Conservation (phyloP, 2,888 invertebrate genomes). For the Erannis defoliaria region DNA sequence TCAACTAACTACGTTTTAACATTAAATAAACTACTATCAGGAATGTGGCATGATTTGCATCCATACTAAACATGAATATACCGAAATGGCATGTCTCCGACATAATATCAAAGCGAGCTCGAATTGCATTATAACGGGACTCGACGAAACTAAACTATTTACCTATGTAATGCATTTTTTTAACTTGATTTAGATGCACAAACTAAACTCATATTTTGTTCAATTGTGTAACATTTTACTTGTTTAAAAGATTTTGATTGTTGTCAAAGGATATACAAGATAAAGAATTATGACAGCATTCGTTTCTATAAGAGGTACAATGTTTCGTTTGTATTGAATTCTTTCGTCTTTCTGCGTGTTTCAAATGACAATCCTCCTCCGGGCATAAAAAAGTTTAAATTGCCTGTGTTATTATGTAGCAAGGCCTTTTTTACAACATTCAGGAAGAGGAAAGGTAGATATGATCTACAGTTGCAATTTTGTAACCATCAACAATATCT, state of each 20-base stretch:
- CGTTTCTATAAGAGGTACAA: neutral
- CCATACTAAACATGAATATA: slow-evolving; percentile 25
- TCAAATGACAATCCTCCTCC: slow-evolving; percentile 1
- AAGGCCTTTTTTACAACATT: slow-evolving; percentile 15
- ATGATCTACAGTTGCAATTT: neutral
- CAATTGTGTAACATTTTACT: neutral
- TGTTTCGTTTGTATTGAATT: slow-evolving; percentile 7
- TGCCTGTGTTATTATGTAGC: slow-evolving; percentile 1
- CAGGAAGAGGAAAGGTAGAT: neutral
- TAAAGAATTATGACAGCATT: neutral
- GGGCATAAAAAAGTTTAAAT: slow-evolving; percentile 17
- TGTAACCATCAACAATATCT: neutral
- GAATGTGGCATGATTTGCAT: slow-evolving; percentile 26
- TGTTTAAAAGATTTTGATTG: neutral
- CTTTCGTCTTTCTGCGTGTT: slow-evolving; percentile 12
- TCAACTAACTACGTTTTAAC: slow-evolving; percentile 17
- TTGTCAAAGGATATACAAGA: neutral
- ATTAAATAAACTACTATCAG: neutral
- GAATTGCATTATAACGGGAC: slow-evolving; percentile 19
- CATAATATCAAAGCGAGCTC: slow-evolving; percentile 23
- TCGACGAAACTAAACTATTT: neutral
- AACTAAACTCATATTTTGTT: neutral
- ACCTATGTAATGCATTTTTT: slow-evolving; percentile 12
- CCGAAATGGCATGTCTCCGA: slow-evolving; percentile 43
- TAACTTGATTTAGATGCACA: neutral